phyloP scores from a whole-genome alignment of 1,140 invertebrate species.

The Drosophila ogumai region DNA sequence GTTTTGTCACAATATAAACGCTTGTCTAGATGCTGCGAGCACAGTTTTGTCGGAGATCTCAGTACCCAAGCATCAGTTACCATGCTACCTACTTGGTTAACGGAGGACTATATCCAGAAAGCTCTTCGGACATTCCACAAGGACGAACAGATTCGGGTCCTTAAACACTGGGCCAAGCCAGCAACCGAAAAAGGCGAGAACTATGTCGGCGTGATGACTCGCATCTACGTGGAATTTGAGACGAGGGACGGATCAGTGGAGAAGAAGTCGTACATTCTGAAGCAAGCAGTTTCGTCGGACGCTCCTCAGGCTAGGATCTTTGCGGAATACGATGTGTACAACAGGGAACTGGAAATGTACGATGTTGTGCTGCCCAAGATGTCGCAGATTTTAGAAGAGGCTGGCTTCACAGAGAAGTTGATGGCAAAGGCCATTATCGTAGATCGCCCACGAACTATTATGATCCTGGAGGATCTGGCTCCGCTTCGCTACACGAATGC shows the following conservation, averaged over 20 bases:
- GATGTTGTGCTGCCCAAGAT: slow-evolving; percentile 64
- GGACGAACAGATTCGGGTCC: slow-evolving; percentile 52
- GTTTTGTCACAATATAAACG: slow-evolving; percentile 31
- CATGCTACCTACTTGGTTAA: slow-evolving; percentile 63
- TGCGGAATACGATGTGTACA: slow-evolving; percentile 50
- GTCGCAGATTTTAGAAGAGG: slow-evolving; percentile 41
- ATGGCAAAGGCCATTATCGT: slow-evolving; percentile 62
- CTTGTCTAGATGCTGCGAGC: slow-evolving; percentile 1
- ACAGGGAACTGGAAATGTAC: slow-evolving; percentile 73
- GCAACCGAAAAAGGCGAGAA: slow-evolving; percentile 72
- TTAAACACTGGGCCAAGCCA: slow-evolving; percentile 42
- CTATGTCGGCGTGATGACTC: slow-evolving; percentile 65
- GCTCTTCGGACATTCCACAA: slow-evolving; percentile 37
- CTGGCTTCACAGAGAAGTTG: slow-evolving; percentile 55
- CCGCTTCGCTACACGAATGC: slow-evolving; percentile 85
- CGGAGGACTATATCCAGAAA: slow-evolving; percentile 60
- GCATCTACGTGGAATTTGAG: slow-evolving; percentile 59
- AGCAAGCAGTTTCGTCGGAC: slow-evolving; percentile 47
- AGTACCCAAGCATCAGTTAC: slow-evolving; percentile 1
- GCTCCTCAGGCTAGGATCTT: slow-evolving; percentile 46
- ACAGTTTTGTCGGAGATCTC: slow-evolving; percentile 5
- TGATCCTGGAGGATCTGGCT: slow-evolving; percentile 86
- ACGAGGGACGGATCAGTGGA: not conserved
- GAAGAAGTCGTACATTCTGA: slow-evolving; percentile 49
- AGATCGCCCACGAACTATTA: slow-evolving; percentile 39